Evolutionary conservation across 1,140 invertebrate genomes (phyloP), one percentile per base, ranked within the genome.

Genomic region (Micrasema longulum): DNA sequence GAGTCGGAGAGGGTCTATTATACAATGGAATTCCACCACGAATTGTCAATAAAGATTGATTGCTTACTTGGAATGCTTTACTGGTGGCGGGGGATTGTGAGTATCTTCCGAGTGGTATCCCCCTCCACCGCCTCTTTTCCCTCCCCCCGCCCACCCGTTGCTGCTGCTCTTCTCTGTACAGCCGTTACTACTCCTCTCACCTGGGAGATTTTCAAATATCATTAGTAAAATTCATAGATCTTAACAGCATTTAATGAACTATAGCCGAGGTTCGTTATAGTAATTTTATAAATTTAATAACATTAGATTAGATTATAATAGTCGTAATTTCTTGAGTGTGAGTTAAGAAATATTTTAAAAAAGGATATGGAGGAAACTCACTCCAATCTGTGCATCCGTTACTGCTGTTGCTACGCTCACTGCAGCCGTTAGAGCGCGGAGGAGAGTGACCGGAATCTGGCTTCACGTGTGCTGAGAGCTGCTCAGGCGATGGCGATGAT

Each of bases 381-480:
- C 74, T 75, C 74, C 74, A 75, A 43, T 75, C 74, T 26, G 65
- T 60, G 35, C 73, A 71, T 43, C 73, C 73, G 60, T 75, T 75
- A 50, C 70, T 75, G 60, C 60, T 64, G 41, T 47, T 64, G 66
- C 66, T 75, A 12, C 57, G 66, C 14, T 72, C 70, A 31, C 74
- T 73, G 53, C 71, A 76, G 38, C 74, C 74, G 67, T 76, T 76
- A 47, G 71, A 72, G 45, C 72, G 71, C 12, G 68, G 45, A 1
- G 66, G 63, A 11, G 70, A 72, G 68, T 66, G 69, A 6, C 64
- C 12, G 65, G 65, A 18, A 50, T 23, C 48, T 7, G 67, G 57
- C 43, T 50, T 72, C 43, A 67, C 66, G 41, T 69, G 9, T 11
- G 69, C 53, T 6, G 22, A 3, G 31, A 60, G 60, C 47, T 72